These are phyloP conservation scores for Balaeniceps rex DNA, from an alignment of 2,113 vertebrate species.

Conservation along the genomic window DNA sequence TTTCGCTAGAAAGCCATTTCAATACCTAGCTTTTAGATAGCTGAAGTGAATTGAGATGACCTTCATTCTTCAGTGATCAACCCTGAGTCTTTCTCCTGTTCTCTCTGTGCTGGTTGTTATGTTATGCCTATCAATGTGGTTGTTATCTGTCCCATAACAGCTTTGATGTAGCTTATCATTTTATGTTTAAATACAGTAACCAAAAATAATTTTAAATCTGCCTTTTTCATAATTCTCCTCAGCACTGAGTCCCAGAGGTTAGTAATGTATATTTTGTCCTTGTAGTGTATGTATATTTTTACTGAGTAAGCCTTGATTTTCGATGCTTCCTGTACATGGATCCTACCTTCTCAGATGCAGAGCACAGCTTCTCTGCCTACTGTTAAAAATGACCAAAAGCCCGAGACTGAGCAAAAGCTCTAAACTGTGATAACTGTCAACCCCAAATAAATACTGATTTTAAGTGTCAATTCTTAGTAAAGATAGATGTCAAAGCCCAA, in stretches of 20 bases:
- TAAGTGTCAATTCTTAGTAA: background rate
- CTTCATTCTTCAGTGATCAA: background rate
- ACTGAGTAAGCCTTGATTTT: background rate
- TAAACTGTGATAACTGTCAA: background rate
- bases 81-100: background rate
- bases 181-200: background rate
- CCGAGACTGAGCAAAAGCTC: background rate
- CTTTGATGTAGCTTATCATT: background rate
- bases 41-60: background rate
- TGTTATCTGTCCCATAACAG: background rate
- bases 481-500: background rate
- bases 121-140: background rate
- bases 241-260: background rate
- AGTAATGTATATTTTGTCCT: background rate
- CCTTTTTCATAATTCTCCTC: background rate
- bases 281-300: background rate
- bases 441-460: constrained; percentile 4
- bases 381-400: background rate
- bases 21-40: background rate
- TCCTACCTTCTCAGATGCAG: background rate
- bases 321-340: background rate
- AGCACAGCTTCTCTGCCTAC: background rate
- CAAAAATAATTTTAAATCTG: background rate
- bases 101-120: background rate
- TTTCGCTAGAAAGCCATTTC: background rate